Base-by-base conservation (phyloP, 1,140 invertebrate genomes). In the Parasteatoda tepidariorum region DNA sequence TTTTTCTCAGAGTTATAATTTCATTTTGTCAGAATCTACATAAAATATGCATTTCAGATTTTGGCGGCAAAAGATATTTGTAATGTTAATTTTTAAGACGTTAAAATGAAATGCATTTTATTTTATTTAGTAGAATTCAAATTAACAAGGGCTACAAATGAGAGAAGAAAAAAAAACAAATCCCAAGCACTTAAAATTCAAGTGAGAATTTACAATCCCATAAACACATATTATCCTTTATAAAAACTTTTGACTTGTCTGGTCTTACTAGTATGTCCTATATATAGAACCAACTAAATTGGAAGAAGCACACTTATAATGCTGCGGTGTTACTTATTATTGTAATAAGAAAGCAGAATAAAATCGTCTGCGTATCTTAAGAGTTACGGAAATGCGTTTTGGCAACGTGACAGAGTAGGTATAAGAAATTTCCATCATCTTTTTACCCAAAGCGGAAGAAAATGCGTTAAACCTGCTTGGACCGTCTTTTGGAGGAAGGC, bases 401-500 rank as follows among this genome's bases (percentile, higher is more conserved):
- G 74, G 74, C 74, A 78, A 66, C 24, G 15, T 78, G 74, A 78
- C 74, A 78, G 74, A 13, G 67, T 66, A 78, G 24, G 74, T 76
- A 78, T 78, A 78, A 78, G 74, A 66, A 78, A 66, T 78, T 30
- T 30, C 28, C 28, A 64, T 59, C 57, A 59, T n/a, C n/a, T n/a
- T n/a, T n/a, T 24, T n/a, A 59, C n/a, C 38, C 38, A 3, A 13
- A 33, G 71, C 38, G 62, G 30, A 31, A 13, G 38, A 26, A 24
- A 22, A 59, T 22, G 57, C n/a, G 61, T n/a, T 33, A 66, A 66
- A 78, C 74, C 74, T 78, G 74, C 59, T 55, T 57, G 57, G 55
- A 75, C 33, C 11, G 55, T 62, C 26, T 13, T n/a, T 22, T 66
- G 59, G 74, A 66, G 18, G 11, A 18, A 22, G 30, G 74, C 62